phyloP scores from a whole-genome alignment of 2,113 vertebrate species.

The Crotalus tigris region DNA sequence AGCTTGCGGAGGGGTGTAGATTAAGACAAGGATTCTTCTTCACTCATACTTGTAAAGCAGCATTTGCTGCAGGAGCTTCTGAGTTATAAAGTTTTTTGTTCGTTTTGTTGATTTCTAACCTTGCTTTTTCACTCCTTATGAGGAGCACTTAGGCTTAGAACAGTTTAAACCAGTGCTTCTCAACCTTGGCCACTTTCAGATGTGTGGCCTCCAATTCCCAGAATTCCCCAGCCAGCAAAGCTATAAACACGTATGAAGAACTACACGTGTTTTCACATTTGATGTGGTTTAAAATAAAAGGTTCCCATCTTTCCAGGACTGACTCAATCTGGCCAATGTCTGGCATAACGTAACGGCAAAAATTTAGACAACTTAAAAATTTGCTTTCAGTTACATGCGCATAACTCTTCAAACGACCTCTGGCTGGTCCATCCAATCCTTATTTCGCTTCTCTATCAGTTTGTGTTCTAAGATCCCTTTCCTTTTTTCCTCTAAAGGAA shows the following conservation, averaged over 20 bases:
- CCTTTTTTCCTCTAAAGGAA: constrained; percentile 65
- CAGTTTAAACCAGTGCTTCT: neutral
- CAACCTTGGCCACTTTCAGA: neutral
- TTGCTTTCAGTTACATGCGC: neutral
- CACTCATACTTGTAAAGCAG: neutral
- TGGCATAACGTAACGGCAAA: neutral
- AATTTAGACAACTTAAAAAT: neutral
- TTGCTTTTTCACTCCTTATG: neutral
- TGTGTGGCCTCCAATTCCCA: neutral
- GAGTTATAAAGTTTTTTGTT: neutral
- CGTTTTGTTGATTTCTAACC: neutral
- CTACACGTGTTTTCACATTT: neutral
- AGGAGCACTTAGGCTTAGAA: neutral
- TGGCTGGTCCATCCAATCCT: neutral
- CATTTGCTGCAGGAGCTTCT: neutral
- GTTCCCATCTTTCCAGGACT: neutral
- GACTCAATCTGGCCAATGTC: neutral
- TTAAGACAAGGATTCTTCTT: neutral
- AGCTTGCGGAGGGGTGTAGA: neutral
- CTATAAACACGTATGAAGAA: neutral
- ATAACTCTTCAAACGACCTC: neutral
- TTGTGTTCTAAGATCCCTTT: neutral
- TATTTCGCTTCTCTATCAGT: neutral
- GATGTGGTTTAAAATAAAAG: neutral
- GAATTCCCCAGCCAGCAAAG: neutral